Percentiles rank a stretch among this genome's conserved stretches.
phyloP scores from a whole-genome alignment of 2,888 invertebrate genomes.

The Cinara cedri region DNA sequence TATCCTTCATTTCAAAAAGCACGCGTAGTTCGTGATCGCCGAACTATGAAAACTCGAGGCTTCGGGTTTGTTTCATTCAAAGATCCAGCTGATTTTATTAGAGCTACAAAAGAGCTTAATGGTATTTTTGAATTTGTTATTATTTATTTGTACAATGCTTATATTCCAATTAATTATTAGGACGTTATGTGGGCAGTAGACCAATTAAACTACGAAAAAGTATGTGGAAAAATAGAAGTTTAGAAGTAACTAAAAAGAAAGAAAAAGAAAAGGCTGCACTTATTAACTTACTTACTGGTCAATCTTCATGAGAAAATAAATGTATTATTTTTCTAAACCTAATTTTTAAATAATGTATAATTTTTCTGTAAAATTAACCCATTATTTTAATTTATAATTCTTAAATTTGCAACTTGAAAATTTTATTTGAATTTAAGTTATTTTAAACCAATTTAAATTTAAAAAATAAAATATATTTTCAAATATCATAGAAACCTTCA shows the following conservation, averaged over 20 bases:
- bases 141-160: neutral
- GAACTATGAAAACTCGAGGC: slow-evolving; percentile 97
- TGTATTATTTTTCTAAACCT: no score
- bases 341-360: no score
- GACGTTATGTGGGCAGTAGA: slow-evolving; percentile 97
- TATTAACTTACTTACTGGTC: slow-evolving; percentile 71
- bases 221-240: slow-evolving; percentile 90
- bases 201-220: slow-evolving; percentile 98
- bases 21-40: slow-evolving; percentile 93
- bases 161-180: slow-evolving; percentile 65
- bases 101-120: slow-evolving; percentile 99
- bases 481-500: no score
- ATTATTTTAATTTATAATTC: neutral
- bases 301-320: slow-evolving; percentile 37
- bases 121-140: slow-evolving; percentile 67
- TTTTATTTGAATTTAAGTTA: no score
- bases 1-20: slow-evolving; percentile 92
- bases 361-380: no score
- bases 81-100: slow-evolving; percentile 95
- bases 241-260: slow-evolving; percentile 93
- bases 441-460: no score
- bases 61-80: slow-evolving; percentile 99
- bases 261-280: slow-evolving; percentile 92
- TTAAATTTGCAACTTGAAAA: neutral
- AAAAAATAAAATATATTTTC: neutral